These are phyloP conservation scores for Mimachlamys varia DNA, from an alignment of 2,888 invertebrate genomes.

Conservation along the genomic window DNA sequence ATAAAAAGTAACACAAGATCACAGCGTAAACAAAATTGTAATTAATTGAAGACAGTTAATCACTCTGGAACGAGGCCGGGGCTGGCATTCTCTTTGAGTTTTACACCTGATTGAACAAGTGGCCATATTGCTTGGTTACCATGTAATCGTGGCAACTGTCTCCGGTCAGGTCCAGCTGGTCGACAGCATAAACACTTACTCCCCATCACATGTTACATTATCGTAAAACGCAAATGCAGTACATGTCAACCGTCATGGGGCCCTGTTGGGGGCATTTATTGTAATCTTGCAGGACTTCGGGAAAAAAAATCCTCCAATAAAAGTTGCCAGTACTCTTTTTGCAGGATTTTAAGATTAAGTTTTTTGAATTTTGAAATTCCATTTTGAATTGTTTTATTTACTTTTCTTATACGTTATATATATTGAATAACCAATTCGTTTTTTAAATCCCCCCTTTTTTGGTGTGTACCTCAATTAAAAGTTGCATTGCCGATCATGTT, in stretches of 20 bases:
- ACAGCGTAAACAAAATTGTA: background rate
- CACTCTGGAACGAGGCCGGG: background rate
- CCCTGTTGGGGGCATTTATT: background rate
- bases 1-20: background rate
- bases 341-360: background rate
- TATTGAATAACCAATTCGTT: background rate
- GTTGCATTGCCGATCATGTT: constrained; percentile 15
- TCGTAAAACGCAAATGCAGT: background rate
- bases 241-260: background rate
- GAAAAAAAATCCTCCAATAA: background rate
- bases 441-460: background rate
- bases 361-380: background rate
- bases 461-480: background rate
- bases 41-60: background rate
- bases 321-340: background rate
- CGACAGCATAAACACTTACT: background rate
- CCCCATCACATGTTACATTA: constrained; percentile 24
- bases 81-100: background rate
- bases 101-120: constrained; percentile 11
- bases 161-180: background rate
- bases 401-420: background rate
- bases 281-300: background rate
- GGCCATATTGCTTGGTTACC: background rate
- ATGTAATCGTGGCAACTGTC: constrained; percentile 31
- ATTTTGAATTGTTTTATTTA: background rate